These are phyloP conservation scores for Gymnopithys bicolor DNA, from an alignment of 2,797 vertebrate genomes.

Conservation along the genomic window DNA sequence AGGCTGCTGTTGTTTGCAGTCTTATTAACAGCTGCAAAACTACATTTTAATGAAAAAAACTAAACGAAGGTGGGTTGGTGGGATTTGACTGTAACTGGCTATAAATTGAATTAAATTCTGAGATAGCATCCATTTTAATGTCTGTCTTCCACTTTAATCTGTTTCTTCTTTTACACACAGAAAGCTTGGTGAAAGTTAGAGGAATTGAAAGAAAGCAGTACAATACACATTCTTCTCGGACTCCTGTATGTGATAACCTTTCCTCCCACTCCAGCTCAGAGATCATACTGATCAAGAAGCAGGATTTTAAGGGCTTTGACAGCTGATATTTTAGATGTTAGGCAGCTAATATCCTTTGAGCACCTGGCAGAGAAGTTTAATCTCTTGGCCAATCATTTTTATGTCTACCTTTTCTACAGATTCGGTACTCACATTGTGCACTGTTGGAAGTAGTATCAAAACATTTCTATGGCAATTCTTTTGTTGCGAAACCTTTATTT, in stretches of 20 bases:
- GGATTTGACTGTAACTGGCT: background rate
- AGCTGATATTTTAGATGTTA: slow-evolving; percentile 58
- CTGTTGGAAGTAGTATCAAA: background rate
- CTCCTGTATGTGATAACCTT: slow-evolving; percentile 8
- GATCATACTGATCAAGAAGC: slow-evolving; percentile 35
- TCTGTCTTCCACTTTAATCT: slow-evolving; percentile 9
- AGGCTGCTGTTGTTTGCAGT: background rate
- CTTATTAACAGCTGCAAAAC: background rate
- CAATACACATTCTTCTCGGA: slow-evolving; percentile 24
- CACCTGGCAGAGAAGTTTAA: slow-evolving; percentile 55
- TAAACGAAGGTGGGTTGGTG: background rate
- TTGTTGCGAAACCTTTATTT: background rate
- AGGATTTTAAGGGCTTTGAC: slow-evolving; percentile 56
- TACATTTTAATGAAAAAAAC: background rate
- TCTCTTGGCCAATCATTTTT: slow-evolving; percentile 52
- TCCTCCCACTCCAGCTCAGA: slow-evolving; percentile 24
- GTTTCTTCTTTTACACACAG: slow-evolving; percentile 16
- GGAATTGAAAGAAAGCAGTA: background rate
- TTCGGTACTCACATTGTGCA: background rate
- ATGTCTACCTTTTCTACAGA: slow-evolving; percentile 23
- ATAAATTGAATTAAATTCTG: background rate
- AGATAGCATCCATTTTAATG: background rate
- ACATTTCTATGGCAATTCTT: background rate
- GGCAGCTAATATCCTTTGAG: slow-evolving; percentile 43
- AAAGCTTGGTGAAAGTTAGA: slow-evolving; percentile 18